Percentiles rank a stretch among this genome's conserved stretches.
These are phyloP conservation scores for Oxyruncus cristatus DNA, from an alignment of 2,113 vertebrate genomes.

Conservation along the genomic window DNA sequence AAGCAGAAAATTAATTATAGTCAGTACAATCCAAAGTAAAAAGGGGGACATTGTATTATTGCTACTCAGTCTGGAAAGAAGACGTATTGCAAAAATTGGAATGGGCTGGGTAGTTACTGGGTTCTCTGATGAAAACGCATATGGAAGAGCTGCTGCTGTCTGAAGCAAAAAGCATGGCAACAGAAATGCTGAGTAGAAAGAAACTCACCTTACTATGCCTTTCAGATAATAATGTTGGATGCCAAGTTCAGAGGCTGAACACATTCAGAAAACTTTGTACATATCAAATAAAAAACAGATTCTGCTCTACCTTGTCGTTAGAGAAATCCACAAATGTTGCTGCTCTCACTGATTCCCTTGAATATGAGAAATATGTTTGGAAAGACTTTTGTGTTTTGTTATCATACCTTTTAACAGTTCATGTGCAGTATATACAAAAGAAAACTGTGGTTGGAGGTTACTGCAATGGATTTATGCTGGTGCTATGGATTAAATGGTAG, in stretches of 20 bases:
- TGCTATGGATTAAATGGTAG: background rate
- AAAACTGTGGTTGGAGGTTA: background rate
- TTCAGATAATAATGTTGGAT: background rate
- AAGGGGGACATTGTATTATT: background rate
- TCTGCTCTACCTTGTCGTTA: background rate
- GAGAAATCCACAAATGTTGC: background rate
- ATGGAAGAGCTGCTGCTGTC: background rate
- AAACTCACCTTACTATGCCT: background rate
- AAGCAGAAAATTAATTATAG: background rate
- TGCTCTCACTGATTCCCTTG: background rate
- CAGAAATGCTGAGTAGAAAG: background rate
- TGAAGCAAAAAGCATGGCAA: background rate
- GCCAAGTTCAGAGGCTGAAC: slow-evolving; percentile 2
- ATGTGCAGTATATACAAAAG: background rate
- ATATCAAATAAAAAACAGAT: background rate
- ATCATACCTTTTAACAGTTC: background rate
- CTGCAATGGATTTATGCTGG: background rate
- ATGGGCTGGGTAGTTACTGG: background rate
- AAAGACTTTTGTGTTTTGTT: background rate
- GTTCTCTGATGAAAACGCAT: background rate
- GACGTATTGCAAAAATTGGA: background rate
- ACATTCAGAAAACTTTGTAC: background rate
- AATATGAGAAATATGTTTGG: background rate
- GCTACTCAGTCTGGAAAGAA: background rate
- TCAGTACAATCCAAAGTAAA: background rate